Percentiles rank a stretch among this genome's conserved stretches.
Conservation (phyloP, 2,113 vertebrate genomes). For the Puffinus mauretanicus region DNA sequence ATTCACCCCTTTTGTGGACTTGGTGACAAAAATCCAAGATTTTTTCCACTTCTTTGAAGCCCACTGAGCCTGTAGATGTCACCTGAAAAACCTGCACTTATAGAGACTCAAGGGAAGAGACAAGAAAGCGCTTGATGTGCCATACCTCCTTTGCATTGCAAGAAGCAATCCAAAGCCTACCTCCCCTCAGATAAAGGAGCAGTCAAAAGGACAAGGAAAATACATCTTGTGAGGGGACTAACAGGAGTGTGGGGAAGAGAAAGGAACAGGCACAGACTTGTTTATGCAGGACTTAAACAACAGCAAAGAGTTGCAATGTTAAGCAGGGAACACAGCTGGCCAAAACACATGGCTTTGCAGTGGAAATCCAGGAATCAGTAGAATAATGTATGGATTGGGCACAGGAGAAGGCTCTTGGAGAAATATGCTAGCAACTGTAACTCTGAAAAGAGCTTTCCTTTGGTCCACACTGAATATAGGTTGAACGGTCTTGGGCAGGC, state of each 20-base stretch:
- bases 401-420: neutral
- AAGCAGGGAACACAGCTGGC: neutral
- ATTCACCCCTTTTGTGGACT: neutral
- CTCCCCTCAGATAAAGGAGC: neutral
- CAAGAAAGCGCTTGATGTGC: neutral
- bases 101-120: neutral
- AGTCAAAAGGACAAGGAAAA: neutral
- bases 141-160: neutral
- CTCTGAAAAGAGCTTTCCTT: neutral
- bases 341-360: neutral
- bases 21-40: neutral
- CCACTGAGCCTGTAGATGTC: neutral
- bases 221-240: neutral
- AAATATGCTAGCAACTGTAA: neutral
- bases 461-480: accelerated
- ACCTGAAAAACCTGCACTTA: neutral
- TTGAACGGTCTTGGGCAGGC: accelerated
- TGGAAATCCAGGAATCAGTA: neutral
- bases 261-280: neutral
- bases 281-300: neutral
- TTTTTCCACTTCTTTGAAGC: neutral
- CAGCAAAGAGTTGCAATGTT: neutral
- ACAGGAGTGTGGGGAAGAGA: neutral
- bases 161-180: neutral
- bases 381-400: neutral